Conservation (phyloP, 1,140 invertebrate genomes). For the Megathymus violae region DNA sequence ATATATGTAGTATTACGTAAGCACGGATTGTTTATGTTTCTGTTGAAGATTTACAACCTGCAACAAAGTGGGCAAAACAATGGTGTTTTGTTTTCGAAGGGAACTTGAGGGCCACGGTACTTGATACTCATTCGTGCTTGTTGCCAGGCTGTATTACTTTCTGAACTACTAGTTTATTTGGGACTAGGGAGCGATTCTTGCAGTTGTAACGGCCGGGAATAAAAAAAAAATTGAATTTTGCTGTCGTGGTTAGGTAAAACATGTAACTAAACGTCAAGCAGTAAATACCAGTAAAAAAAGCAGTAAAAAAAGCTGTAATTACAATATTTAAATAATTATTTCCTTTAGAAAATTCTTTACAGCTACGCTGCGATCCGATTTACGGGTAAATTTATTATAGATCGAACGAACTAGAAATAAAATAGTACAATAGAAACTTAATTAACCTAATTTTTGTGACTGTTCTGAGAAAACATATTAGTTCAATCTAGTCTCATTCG, state of each 20-base stretch:
- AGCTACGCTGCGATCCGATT: too few species aligned
- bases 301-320: too few species aligned
- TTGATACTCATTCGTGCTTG: not conserved
- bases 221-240: too few species aligned
- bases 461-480: constrained; percentile 20
- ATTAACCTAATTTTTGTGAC: constrained; percentile 14
- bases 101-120: not conserved
- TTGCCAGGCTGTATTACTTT: not conserved
- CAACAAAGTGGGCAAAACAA: constrained; percentile 20
- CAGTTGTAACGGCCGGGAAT: not conserved
- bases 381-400: too few species aligned
- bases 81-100: constrained; percentile 9
- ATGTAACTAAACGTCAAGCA: too few species aligned
- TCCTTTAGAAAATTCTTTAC: too few species aligned
- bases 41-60: constrained; percentile 29
- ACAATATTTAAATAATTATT: too few species aligned
- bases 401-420: too few species aligned
- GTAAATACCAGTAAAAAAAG: too few species aligned
- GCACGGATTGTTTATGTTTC: constrained; percentile 29
- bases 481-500: constrained; percentile 39
- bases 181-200: not conserved
- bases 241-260: too few species aligned
- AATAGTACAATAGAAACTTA: too few species aligned
- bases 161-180: not conserved
- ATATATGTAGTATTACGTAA: constrained; percentile 34